Evolutionary conservation across 2,797 vertebrate genomes (phyloP), one percentile per base, ranked within the genome.

Genomic region (Microctenopoma steveboyesi): DNA sequence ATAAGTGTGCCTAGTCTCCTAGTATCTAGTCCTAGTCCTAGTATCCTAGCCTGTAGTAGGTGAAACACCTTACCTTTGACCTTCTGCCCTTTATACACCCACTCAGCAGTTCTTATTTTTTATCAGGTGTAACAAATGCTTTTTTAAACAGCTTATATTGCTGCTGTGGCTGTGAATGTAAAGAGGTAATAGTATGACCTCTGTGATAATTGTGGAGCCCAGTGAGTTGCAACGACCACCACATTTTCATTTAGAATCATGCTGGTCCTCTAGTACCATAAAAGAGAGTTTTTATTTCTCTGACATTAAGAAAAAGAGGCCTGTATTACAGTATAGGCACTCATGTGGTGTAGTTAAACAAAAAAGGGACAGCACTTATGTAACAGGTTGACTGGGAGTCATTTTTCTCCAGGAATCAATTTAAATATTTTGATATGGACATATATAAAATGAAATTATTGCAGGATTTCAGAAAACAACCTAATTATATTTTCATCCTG

Each of bases 301-400:
- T 9, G 15, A 63, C 49, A 64, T 49, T 75, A 22, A 81, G 27
- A 52, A 57, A 51, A 46, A 65, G 4, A 77, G 56, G 35, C 58
- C 59, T 75, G 54, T 52, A 45, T 78, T 69, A 76, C 52, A 60
- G 25, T 54, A 22, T 22, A 49, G 54, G 10, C 58, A 60, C 12
- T 65, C 46, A 14, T 61, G 60, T 78, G 57, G 54, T 76, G 77
- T 69, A 81, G 70, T 61, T 49, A 79, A 79, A 74, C 40, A 65
- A 64, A 87, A 81, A 56, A 64, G 27, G 65, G 62, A 64, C 65
- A 59, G 48, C 9, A 54, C 50, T 81, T 71, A 77, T 78, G 69
- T 72, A 79, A 85, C 30, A 79, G 75, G 68, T 83, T 72, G 78
- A 86, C 62, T 73, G 46, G 73, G 76, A 79, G 70, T 77, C 45